Base-by-base conservation (phyloP, 2,113 vertebrate species). In the Anoplopoma fimbria region DNA sequence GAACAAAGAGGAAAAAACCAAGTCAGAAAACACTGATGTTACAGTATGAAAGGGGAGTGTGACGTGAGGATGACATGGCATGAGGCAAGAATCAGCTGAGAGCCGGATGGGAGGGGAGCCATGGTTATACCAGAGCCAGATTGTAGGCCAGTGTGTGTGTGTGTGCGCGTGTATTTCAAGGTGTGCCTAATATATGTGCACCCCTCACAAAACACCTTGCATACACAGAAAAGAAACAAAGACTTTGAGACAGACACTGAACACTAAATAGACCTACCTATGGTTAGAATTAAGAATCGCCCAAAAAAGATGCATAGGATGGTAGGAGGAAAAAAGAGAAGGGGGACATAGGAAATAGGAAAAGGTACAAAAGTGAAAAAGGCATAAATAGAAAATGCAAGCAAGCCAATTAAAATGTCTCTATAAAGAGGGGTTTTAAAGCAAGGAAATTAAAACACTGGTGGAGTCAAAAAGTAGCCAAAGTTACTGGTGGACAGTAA, bases 191-290 rank as follows among this genome's bases (percentile, higher is more conserved):
- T 83, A 83, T 31, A 85, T 60, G 72, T 81, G 83, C 79, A 76
- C 71, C 79, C 70, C 83, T 84, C 89, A 91, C 68, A 62, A 82
- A 85, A 89, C 79, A 88, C 69, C 75, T 86, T 23, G 76, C 81
- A 82, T 61, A 89, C 84, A 90, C 82, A 85, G 57, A 89, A 80
- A 87, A 77, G 53, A 73, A 88, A 90, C 90, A 92, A 88, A 91
- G 88, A 91, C 85, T 89, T 85, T 69, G 89, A 90, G 90, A 94
- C 90, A 93, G 77, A 93, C 87, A 92, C 88, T 89, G 84, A 90
- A 93, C 85, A 93, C 91, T 92, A 86, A 92, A 57, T 76, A 84
- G 88, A 94, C 95, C 94, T 95, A 95, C 95, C 95, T 96, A 95
- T 89, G 86, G 76, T 90, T 83, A 94, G 90, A 92, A 88, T 92